Conservation (phyloP, 2,888 invertebrate species). For the Portevinia maculata region DNA sequence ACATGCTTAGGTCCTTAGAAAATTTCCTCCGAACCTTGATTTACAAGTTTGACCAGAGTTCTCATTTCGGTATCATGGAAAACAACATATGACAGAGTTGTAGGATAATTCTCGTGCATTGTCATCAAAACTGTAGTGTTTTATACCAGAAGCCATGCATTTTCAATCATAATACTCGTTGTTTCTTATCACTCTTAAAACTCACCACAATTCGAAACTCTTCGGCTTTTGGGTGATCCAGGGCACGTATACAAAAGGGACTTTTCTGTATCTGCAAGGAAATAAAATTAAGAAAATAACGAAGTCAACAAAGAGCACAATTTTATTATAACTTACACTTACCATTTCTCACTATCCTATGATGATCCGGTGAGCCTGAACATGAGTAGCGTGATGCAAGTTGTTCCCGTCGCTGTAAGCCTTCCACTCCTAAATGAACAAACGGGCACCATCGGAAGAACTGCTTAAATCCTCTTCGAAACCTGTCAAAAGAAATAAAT, state of each 20-base stretch:
- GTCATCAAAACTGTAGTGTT: too few relatives aligned
- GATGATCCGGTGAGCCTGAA: slow-evolving; percentile 90
- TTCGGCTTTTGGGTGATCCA: slow-evolving; percentile 81
- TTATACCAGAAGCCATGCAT: too few relatives aligned
- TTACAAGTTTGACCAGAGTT: too few relatives aligned
- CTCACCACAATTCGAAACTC: slow-evolving; percentile 81
- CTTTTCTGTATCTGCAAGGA: slow-evolving; percentile 80
- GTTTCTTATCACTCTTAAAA: not conserved
- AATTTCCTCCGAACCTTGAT: too few relatives aligned
- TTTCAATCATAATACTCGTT: too few relatives aligned
- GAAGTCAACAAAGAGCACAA: not conserved
- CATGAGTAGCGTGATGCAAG: slow-evolving; percentile 91
- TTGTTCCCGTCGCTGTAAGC: slow-evolving; percentile 88
- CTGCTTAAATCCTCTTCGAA: slow-evolving; percentile 95
- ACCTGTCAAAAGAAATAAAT: slow-evolving; percentile 85
- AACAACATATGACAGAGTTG: too few relatives aligned
- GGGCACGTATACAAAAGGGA: slow-evolving; percentile 82
- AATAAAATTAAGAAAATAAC: slow-evolving; percentile 1
- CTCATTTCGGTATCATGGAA: too few relatives aligned
- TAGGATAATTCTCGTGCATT: not conserved
- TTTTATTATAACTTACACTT: slow-evolving; percentile 74
- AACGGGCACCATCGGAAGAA: slow-evolving; percentile 95
- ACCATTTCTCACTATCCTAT: slow-evolving; percentile 89
- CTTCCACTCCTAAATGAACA: slow-evolving; percentile 87
- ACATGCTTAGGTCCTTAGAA: too few relatives aligned